Evolutionary conservation across 2,888 invertebrate genomes (phyloP), one percentile per base, ranked within the genome.

Genomic region (Geotrupes spiniger): DNA sequence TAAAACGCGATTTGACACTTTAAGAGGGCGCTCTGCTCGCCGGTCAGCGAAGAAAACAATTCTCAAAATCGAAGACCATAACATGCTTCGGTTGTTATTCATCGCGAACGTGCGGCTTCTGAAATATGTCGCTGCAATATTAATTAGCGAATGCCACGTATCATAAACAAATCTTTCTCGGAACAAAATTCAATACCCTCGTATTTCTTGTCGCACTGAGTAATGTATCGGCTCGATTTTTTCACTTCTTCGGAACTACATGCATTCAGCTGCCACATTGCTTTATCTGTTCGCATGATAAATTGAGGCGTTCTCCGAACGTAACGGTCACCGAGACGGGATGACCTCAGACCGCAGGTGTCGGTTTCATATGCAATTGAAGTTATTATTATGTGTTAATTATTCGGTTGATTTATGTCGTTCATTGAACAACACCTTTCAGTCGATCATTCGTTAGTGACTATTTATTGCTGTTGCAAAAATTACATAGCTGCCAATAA

Each of bases 331-430:
- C 28, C 28, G 36, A 44, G 27, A 27, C 37, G 26, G 28, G 36
- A 36, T 44, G 44, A 44, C 44, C 44, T 44, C 33, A 44, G 36
- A 44, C 44, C 37, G 44, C 44, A 44, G 44, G 44, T 44, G 44
- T 44, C 44, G 37, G 37, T 37, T 21, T 21, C 21, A 21, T 21
- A 21, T 21, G 21, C 21, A 21, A 21, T 4, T 21, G 21, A 21
- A 21, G 6, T 6, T 21, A 21, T 21, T 21, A 21, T 4, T 21
- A 6, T 3, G 21, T 21, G 21, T 21, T 21, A 21, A 21, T 21
- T 21, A 21, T 3, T 21, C 21, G 6, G 3, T 21, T 21, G 6
- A 21, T 21, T 21, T 6, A 21, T 21, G 6, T 21, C 21, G n/a
- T n/a, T n/a, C n/a, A n/a, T n/a, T n/a, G n/a, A n/a, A n/a, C n/a